Conservation (phyloP, 2,888 invertebrate species). For the Minunthozetes semirufus region DNA sequence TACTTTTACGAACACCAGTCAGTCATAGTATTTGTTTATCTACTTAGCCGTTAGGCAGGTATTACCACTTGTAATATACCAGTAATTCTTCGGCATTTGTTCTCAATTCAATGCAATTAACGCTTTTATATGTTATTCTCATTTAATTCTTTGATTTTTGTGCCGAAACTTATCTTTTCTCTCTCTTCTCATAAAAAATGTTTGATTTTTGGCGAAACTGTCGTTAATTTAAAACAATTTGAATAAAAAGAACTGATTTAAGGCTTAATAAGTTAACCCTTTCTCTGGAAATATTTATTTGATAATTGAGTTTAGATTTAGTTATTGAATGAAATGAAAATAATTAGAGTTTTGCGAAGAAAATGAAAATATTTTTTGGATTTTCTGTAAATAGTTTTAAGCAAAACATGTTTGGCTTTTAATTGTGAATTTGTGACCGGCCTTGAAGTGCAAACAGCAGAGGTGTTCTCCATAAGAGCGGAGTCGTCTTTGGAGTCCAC, state of each 20-base stretch:
- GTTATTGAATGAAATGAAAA: not conserved
- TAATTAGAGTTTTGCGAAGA: not conserved
- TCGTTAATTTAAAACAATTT: too few species aligned
- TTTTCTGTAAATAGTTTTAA: not conserved
- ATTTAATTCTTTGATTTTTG: not conserved
- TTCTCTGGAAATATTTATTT: too few species aligned
- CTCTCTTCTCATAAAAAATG: too few species aligned
- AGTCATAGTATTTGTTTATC: slow-evolving; percentile 19
- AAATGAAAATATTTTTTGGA: not conserved
- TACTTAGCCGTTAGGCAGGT: slow-evolving; percentile 26
- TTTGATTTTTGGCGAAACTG: too few species aligned
- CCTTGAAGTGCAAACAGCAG: slow-evolving; percentile 10
- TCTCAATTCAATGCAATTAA: not conserved
- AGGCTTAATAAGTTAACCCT: too few species aligned
- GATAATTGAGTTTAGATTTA: too few species aligned
- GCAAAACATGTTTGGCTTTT: slow-evolving; percentile 26
- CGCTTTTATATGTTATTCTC: not conserved
- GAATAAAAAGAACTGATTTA: too few species aligned
- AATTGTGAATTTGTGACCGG: slow-evolving; percentile 21
- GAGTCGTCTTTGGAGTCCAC: not conserved
- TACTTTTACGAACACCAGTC: not conserved
- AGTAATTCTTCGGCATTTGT: not conserved
- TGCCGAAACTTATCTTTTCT: too few species aligned
- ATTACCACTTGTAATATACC: slow-evolving; percentile 9
- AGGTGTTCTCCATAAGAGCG: not conserved